These are phyloP conservation scores for Pegoplata infirma DNA, from an alignment of 2,888 invertebrate genomes.

Conservation along the genomic window DNA sequence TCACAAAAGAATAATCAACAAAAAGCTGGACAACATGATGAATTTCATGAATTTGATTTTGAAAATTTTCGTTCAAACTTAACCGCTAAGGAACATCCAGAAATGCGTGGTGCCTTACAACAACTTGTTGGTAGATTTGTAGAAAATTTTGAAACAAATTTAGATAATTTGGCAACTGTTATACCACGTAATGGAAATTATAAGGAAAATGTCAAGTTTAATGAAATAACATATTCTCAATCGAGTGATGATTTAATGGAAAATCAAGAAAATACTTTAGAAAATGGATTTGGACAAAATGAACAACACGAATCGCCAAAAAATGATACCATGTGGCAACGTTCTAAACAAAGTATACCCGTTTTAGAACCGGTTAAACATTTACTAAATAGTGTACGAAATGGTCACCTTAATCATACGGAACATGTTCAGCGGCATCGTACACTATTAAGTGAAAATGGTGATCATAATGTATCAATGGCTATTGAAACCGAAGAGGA, in stretches of 20 bases:
- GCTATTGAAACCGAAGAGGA: slow-evolving; percentile 75
- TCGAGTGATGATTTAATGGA: slow-evolving; percentile 68
- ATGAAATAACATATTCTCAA: slow-evolving; percentile 30
- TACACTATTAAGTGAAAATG: slow-evolving; percentile 65
- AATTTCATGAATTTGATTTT: slow-evolving; percentile 69
- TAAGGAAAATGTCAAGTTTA: not conserved
- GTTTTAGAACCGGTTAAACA: slow-evolving; percentile 75
- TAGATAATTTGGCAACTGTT: slow-evolving; percentile 58
- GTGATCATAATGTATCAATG: slow-evolving; percentile 63
- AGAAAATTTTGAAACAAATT: slow-evolving; percentile 64
- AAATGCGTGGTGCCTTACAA: slow-evolving; percentile 64
- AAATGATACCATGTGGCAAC: slow-evolving; percentile 66
- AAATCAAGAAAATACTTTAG: slow-evolving; percentile 67
- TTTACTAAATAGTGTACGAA: slow-evolving; percentile 72
- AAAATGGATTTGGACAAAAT: slow-evolving; percentile 64
- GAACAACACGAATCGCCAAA: slow-evolving; percentile 69
- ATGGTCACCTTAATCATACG: slow-evolving; percentile 71
- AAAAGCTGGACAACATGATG: slow-evolving; percentile 40
- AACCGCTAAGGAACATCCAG: slow-evolving; percentile 50
- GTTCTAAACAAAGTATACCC: slow-evolving; percentile 71
- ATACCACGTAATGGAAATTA: not conserved
- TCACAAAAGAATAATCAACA: slow-evolving; percentile 28
- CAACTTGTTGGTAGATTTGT: slow-evolving; percentile 68
- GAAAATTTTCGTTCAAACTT: slow-evolving; percentile 64
- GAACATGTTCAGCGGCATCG: slow-evolving; percentile 66